Evolutionary conservation across 2,797 vertebrate species (phyloP), one percentile per base, ranked within the genome.

Genomic region (Labroides dimidiatus): DNA sequence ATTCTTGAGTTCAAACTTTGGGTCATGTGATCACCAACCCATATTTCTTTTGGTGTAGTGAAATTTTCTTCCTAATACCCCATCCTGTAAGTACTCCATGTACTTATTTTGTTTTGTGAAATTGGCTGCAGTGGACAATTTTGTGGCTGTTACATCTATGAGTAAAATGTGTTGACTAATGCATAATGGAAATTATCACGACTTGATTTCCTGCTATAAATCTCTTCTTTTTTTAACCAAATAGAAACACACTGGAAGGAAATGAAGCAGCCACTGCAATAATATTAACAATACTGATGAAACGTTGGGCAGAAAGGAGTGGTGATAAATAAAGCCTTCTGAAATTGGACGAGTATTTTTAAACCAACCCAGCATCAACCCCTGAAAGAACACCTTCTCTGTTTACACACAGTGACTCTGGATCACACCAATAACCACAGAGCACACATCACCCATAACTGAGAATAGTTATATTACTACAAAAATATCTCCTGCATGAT

Each of bases 401-500:
- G n/a, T 75, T 67, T 57, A 74, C 47, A 60, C 53, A 56, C 47
- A 60, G 30, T 14, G 30, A 66, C 53, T 71, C 39, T 19, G 21
- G 55, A 68, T 60, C 23, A 47, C 69, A 67, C 54, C 54, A 77
- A 63, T 51, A 48, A 68, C 62, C 42, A 37, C 42, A 23, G 17
- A 64, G 17, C 58, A 77, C 57, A 41, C 37, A 14, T 48, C 52
- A 71, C 66, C 58, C 75, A 43, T 59, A 69, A 55, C 51, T 12
- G 8, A 70, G 44, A 27, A 39, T 12, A 52, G 16, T 50, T 65
- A 44, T n/a, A 54, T 50, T 44, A 57, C 52, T 47, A 57, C 45
- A 71, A 60, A 63, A 75, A 80, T 41, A 72, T 14, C 70, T 44
- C 60, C 65, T 59, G 42, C 69, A 67, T 62, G 73, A 85, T 82